phyloP scores from a whole-genome alignment of 2,113 vertebrate species.

The Siniperca knerii region DNA sequence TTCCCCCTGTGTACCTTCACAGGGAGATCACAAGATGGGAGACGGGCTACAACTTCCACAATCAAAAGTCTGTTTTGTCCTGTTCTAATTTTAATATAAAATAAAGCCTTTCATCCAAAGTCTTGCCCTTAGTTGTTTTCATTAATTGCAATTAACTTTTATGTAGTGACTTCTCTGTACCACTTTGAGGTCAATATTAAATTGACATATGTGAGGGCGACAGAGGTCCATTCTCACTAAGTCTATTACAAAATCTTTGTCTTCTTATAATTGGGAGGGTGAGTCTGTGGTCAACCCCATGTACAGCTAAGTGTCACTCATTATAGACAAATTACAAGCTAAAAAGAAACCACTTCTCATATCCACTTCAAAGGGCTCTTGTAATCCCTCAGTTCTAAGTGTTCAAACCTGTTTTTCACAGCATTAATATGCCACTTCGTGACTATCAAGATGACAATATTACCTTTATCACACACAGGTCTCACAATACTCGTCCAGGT shows the following conservation, averaged over 20 bases:
- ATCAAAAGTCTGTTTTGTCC: not conserved
- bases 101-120: not conserved
- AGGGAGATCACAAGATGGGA: not conserved
- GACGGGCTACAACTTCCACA: not conserved
- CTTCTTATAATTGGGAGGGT: conserved; percentile 42
- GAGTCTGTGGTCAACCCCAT: conserved; percentile 17
- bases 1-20: no score
- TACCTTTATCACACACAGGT: not conserved
- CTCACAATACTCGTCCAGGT: not conserved
- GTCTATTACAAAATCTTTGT: conserved; percentile 21
- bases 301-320: conserved; percentile 30
- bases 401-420: conserved; percentile 29
- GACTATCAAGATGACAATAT: conserved; percentile 22
- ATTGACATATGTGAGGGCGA: conserved; percentile 28
- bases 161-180: not conserved
- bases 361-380: conserved; percentile 29
- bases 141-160: conserved; percentile 27
- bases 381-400: conserved; percentile 10
- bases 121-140: conserved; percentile 2
- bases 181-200: not conserved
- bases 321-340: conserved; percentile 40
- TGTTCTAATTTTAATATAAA: conserved; percentile 2
- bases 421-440: conserved; percentile 31
- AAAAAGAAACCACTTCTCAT: conserved; percentile 5
- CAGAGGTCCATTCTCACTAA: conserved; percentile 13